Base-by-base conservation (phyloP, 2,888 invertebrate genomes). In the Drosophila mayaguana region DNA sequence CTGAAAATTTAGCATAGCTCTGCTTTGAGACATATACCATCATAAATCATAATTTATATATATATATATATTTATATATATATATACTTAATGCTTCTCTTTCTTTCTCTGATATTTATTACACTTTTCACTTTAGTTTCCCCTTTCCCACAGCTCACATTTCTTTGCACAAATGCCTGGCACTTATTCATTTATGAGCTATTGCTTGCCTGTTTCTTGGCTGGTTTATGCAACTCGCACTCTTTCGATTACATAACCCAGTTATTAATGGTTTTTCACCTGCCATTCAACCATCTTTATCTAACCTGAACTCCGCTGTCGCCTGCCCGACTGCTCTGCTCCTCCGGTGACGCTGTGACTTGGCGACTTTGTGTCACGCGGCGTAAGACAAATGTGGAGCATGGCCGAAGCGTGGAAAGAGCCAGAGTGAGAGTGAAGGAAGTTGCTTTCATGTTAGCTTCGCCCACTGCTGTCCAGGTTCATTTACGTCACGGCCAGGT, bases 401-500 rank as follows among this genome's bases (percentile, higher is more conserved):
- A 74, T 70, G 62, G 55, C 59, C 43, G 51, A 63, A 65, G 59
- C 25, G 50, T 50, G 38, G 12, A 40, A 16, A 18, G 28, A 32
- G n/a, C 18, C 0, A 18, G 34, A 3, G 22, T 22, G 20, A 16
- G 20, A 18, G 34, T 20, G 9, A 4, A 16, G 12, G 22, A n/a
- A 16, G 34, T 51, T 16, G 56, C 2, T 57, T 32, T 32, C 53
- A 48, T 55, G 72, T 55, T 48, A 55, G 59, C 66, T 42, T 51
- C 57, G 62, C 32, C 50, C 42, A 61, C 34, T 66, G 40, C 66
- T 70, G 68, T 76, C 72, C 73, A 72, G 70, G 77, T 73, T 75
- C 72, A 79, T 75, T 66, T 79, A 73, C 80, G 68, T 77, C 88
- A 88, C 70, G 88, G 88, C 81, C 88, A 89, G 85, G 86, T 85